These are phyloP conservation scores for Lytechinus pictus DNA, from an alignment of 35 echinoderm and acorn worm species.

Conservation along the genomic window DNA sequence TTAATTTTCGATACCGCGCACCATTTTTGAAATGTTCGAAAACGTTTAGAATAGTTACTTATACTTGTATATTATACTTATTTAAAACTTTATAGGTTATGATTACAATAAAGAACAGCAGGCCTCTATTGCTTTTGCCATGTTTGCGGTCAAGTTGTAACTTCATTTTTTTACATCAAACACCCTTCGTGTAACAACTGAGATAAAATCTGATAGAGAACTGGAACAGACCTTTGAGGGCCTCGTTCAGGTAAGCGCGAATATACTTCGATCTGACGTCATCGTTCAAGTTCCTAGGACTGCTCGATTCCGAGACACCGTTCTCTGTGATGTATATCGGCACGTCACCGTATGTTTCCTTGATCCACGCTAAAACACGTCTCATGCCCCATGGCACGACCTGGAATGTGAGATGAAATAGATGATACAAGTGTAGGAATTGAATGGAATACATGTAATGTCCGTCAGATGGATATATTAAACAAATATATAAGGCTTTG, in stretches of 20 bases:
- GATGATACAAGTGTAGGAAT: background rate
- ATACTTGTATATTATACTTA: too few relatives aligned
- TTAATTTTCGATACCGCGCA: too few relatives aligned
- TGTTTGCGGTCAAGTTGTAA: too few relatives aligned
- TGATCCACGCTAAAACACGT: conserved; percentile 73
- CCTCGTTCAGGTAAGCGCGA: conserved; percentile 87
- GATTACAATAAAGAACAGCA: too few relatives aligned
- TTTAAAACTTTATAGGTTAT: too few relatives aligned
- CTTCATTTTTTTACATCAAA: background rate
- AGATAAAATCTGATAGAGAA: background rate
- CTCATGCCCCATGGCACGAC: conserved; percentile 90
- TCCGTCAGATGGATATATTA: background rate
- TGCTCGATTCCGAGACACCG: conserved; percentile 80
- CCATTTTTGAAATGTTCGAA: too few relatives aligned
- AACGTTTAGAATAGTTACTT: too few relatives aligned
- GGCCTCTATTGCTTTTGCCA: too few relatives aligned
- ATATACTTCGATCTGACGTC: conserved; percentile 69
- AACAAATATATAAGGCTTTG: too few relatives aligned
- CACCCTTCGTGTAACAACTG: background rate
- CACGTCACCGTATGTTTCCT: conserved; percentile 77
- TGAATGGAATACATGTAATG: background rate
- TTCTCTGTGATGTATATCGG: conserved; percentile 96
- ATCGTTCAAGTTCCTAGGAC: conserved; percentile 69
- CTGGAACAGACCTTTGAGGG: conserved; percentile 77
- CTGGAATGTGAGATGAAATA: background rate